phyloP scores from a whole-genome alignment of 1,140 invertebrate genomes.

The Pantala flavescens region DNA sequence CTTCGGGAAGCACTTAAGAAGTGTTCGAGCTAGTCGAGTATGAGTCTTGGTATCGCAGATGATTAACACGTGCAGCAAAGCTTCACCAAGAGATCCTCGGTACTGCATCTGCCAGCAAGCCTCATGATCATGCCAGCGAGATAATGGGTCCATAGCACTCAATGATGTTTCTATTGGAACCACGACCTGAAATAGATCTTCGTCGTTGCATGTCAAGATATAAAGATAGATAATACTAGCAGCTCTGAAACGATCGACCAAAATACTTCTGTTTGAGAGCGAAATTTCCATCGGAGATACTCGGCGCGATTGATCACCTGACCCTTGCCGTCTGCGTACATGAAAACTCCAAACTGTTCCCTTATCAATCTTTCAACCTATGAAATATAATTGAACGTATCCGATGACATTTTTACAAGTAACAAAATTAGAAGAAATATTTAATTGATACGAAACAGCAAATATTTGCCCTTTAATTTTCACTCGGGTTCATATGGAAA shows the following conservation, averaged over 20 bases:
- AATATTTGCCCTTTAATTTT: slow-evolving; percentile 12
- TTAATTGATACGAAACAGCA: background rate
- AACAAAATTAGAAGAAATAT: background rate
- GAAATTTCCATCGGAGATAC: slow-evolving; percentile 85
- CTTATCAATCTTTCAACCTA: slow-evolving; percentile 74
- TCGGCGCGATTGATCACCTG: slow-evolving; percentile 79
- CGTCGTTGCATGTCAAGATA: too few relatives aligned
- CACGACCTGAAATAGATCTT: slow-evolving; percentile 43
- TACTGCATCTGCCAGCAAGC: slow-evolving; percentile 97
- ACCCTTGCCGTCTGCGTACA: slow-evolving; percentile 83
- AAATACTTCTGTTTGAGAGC: slow-evolving; percentile 65
- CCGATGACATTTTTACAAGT: too few relatives aligned
- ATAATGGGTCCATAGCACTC: slow-evolving; percentile 68
- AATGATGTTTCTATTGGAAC: slow-evolving; percentile 72
- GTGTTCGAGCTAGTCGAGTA: slow-evolving; percentile 70
- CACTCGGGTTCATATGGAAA: slow-evolving; percentile 32
- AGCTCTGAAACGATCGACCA: background rate
- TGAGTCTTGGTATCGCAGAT: slow-evolving; percentile 86
- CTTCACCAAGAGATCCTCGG: slow-evolving; percentile 88
- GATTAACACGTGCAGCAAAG: slow-evolving; percentile 84
- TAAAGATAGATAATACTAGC: background rate
- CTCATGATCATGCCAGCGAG: slow-evolving; percentile 78
- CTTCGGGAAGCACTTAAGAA: slow-evolving; percentile 85
- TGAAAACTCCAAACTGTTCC: slow-evolving; percentile 77
- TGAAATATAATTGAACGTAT: background rate